Conservation (phyloP, 2,888 invertebrate genomes). For the Alcis repandata region DNA sequence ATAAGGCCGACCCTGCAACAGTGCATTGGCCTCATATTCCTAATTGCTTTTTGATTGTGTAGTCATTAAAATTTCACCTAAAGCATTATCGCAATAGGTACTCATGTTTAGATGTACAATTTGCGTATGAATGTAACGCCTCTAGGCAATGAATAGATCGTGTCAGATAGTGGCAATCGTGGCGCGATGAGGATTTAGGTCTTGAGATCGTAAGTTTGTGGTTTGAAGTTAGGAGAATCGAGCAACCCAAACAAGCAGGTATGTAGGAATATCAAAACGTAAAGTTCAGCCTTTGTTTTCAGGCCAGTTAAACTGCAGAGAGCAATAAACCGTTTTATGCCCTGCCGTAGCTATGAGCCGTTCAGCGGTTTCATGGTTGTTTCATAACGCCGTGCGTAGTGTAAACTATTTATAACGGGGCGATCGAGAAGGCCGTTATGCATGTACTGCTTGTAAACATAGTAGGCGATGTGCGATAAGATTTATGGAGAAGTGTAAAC, state of each 20-base stretch:
- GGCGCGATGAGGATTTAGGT: conserved; percentile 78
- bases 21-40: conserved; percentile 31
- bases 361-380: conserved; percentile 56
- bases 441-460: conserved; percentile 48
- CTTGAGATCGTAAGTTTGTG: conserved; percentile 73
- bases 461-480: conserved; percentile 58
- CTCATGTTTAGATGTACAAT: conserved; percentile 47
- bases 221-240: neutral
- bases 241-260: neutral
- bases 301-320: conserved; percentile 35
- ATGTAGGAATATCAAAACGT: conserved; percentile 63
- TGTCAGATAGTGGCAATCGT: conserved; percentile 77
- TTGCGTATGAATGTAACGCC: conserved; percentile 40
- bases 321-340: conserved; percentile 38
- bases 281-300: conserved; percentile 57
- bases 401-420: conserved; percentile 60
- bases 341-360: conserved; percentile 23
- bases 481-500: conserved; percentile 64
- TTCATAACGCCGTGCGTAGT: conserved; percentile 53
- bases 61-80: conserved; percentile 39
- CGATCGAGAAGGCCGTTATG: conserved; percentile 62
- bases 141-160: conserved; percentile 62
- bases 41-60: conserved; percentile 35
- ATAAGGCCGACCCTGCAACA: conserved; percentile 11
- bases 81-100: conserved; percentile 34